Conservation (phyloP, 1,140 invertebrate genomes). For the Eupristina koningsbergeri region DNA sequence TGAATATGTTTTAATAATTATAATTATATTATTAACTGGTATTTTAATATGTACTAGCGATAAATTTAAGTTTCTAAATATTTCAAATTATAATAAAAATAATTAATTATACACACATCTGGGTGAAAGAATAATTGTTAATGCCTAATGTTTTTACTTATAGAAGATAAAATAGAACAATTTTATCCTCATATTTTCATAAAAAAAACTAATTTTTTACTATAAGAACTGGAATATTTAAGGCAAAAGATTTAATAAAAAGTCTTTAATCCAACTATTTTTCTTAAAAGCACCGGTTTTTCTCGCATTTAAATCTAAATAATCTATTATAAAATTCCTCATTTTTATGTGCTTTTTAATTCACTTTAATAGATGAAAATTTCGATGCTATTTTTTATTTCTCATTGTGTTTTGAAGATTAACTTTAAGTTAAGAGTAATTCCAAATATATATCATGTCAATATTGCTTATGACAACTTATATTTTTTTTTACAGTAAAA, state of each 20-base stretch:
- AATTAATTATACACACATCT: conserved; percentile 23
- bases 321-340: conserved; percentile 25
- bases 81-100: conserved; percentile 16
- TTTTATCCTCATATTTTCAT: conserved; percentile 2
- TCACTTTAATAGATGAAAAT: conserved; percentile 16
- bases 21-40: conserved; percentile 37
- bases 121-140: conserved; percentile 10
- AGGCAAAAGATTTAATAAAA: conserved; percentile 36
- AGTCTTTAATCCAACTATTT: conserved; percentile 12
- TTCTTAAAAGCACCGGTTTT: conserved; percentile 39
- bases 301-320: conserved; percentile 31
- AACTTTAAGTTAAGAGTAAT: not conserved
- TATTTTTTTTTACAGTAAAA: conserved; percentile 19
- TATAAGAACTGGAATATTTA: conserved; percentile 11
- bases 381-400: not conserved
- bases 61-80: conserved; percentile 13
- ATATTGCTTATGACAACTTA: not conserved
- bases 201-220: conserved; percentile 3
- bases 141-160: conserved; percentile 30
- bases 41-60: conserved; percentile 42
- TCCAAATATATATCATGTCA: not conserved
- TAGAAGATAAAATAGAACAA: conserved; percentile 42
- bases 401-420: not conserved
- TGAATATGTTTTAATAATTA: conserved; percentile 41
- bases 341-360: not conserved